phyloP scores from a whole-genome alignment of 1,140 invertebrate species.

The Scaptomyza graminum region DNA sequence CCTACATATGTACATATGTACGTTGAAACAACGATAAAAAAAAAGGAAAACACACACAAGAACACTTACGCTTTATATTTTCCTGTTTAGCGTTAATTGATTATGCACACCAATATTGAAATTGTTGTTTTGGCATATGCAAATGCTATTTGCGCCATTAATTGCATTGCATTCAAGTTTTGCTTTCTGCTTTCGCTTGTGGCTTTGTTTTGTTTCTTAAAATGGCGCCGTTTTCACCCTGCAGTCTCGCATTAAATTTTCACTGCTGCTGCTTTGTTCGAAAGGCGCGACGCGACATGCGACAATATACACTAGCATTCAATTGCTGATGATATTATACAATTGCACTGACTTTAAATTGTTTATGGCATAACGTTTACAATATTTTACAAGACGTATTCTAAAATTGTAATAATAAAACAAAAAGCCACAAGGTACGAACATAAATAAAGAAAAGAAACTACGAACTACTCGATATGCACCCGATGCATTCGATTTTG shows the following conservation, averaged over 20 bases:
- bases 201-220: conserved; percentile 79
- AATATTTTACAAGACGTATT: conserved; percentile 29
- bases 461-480: conserved; percentile 28
- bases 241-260: conserved; percentile 57
- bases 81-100: conserved; percentile 49
- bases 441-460: conserved; percentile 79
- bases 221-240: conserved; percentile 82
- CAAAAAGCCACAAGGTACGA: conserved; percentile 70
- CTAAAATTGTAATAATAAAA: conserved; percentile 53
- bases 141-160: conserved; percentile 46
- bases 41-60: conserved; percentile 31
- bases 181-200: conserved; percentile 53
- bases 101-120: conserved; percentile 40
- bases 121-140: conserved; percentile 46
- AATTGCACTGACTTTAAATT: conserved; percentile 29
- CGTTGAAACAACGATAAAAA: conserved; percentile 19
- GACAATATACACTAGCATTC: conserved; percentile 41
- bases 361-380: conserved; percentile 33
- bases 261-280: conserved; percentile 66
- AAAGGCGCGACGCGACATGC: conserved; percentile 59
- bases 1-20: background rate
- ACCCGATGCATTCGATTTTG: too few relatives aligned
- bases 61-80: conserved; percentile 66
- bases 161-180: conserved; percentile 71
- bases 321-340: conserved; percentile 16